Evolutionary conservation across 2,797 vertebrate species (phyloP).

Genomic region (Diplodus puntazzo): DNA sequence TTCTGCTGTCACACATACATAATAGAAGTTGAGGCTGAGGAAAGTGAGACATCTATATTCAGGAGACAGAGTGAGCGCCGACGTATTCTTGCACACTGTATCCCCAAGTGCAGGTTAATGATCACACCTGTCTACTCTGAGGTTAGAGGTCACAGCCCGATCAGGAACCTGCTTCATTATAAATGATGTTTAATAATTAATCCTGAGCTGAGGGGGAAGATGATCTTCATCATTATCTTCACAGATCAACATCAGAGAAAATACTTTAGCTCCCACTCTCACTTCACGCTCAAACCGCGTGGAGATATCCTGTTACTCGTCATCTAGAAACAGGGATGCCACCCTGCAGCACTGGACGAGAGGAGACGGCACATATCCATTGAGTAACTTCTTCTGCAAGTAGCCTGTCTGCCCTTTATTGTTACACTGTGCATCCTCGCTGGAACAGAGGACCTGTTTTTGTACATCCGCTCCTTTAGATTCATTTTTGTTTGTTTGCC

Average conservation of each 20-base stretch:
- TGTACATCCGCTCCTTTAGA: neutral
- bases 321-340: neutral
- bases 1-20: neutral
- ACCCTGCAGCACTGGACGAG: neutral
- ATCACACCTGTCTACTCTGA: slow-evolving; percentile 2
- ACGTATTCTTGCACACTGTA: neutral
- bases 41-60: slow-evolving; percentile 25
- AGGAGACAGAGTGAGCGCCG: neutral
- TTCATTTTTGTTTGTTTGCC: slow-evolving; percentile 1
- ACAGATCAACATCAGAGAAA: neutral
- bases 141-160: slow-evolving; percentile 43
- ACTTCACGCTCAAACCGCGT: neutral
- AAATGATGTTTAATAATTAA: slow-evolving; percentile 46
- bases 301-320: neutral
- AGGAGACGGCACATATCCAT: neutral
- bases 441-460: neutral
- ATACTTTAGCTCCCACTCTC: neutral
- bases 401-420: neutral
- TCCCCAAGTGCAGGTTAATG: slow-evolving; percentile 16
- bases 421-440: neutral
- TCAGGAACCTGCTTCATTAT: slow-evolving; percentile 20
- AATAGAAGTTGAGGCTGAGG: neutral
- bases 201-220: slow-evolving; percentile 2
- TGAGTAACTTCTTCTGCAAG: neutral
- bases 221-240: neutral